Evolutionary conservation across 2,113 vertebrate species (phyloP).

Genomic region (Balaenoptera acutorostrata): DNA sequence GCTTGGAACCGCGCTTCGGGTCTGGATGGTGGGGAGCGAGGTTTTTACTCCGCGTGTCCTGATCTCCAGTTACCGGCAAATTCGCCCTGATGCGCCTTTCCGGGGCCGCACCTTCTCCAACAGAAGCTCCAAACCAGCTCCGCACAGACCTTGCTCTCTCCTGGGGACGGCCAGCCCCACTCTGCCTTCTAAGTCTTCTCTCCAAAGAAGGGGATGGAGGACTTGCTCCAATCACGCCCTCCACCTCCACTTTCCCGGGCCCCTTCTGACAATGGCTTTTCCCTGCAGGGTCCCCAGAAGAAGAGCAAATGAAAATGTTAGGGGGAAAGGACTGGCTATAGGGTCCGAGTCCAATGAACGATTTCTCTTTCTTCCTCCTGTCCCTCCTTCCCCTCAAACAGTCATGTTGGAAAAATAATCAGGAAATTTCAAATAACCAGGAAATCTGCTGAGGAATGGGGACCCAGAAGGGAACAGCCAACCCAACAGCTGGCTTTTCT

Average conservation of each 20-base stretch:
- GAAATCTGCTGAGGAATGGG: neutral
- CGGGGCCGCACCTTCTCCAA: accelerated
- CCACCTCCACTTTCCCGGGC: neutral
- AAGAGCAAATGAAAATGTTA: neutral
- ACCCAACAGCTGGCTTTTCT: neutral
- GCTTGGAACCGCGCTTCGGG: neutral
- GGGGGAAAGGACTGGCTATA: too few relatives aligned
- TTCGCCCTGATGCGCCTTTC: neutral
- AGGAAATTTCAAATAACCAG: neutral
- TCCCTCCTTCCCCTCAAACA: neutral
- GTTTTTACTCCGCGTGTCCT: neutral
- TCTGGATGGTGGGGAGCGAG: neutral
- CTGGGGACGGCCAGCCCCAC: too few relatives aligned
- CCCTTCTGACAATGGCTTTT: neutral
- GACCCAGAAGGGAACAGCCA: neutral
- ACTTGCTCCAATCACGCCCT: accelerated
- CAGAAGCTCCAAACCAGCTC: neutral
- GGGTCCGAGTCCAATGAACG: neutral
- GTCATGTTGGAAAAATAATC: neutral
- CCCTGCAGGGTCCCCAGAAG: neutral
- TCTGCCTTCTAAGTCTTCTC: neutral
- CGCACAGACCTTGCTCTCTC: neutral
- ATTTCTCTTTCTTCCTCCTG: neutral
- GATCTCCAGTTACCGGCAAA: neutral
- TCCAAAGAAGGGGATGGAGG: neutral